Percentiles rank a stretch among this genome's conserved stretches.
Conservation (phyloP, 2,888 invertebrate species). For the Operophtera brumata region DNA sequence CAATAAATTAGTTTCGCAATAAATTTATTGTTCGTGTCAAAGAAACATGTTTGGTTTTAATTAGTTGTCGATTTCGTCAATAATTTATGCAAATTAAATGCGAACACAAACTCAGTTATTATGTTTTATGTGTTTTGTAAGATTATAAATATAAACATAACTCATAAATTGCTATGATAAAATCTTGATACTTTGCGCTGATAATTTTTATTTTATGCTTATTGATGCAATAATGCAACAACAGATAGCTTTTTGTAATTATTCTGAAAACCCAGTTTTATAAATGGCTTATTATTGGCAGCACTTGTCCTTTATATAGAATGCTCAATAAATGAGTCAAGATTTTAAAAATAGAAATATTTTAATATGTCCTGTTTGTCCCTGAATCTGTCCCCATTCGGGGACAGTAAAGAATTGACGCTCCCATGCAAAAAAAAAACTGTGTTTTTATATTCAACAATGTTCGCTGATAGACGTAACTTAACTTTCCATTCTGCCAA, state of each 20-base stretch:
- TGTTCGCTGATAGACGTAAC: too few species aligned
- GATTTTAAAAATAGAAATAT: too few species aligned
- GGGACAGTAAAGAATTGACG: too few species aligned
- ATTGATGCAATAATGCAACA: constrained; percentile 15
- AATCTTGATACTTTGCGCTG: constrained; percentile 14
- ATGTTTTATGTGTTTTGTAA: constrained; percentile 23
- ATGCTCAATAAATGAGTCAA: too few species aligned
- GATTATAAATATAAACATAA: constrained; percentile 13
- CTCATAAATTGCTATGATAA: constrained; percentile 16
- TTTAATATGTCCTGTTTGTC: too few species aligned
- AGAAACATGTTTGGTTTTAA: constrained; percentile 39
- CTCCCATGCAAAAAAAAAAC: too few species aligned
- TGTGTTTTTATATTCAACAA: too few species aligned
- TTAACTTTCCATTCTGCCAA: not conserved
- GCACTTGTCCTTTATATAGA: not conserved
- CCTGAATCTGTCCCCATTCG: too few species aligned
- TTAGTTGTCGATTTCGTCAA: constrained; percentile 33
- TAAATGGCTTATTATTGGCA: not conserved
- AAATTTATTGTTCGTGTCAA: constrained; percentile 52
- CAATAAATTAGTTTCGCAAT: constrained; percentile 55
- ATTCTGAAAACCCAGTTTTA: not conserved
- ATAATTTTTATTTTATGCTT: constrained; percentile 10
- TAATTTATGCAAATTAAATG: constrained; percentile 35
- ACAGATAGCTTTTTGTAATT: not conserved
- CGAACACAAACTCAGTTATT: constrained; percentile 19